phyloP scores from a whole-genome alignment of 2,888 invertebrate genomes.

The Parochlus steinenii region DNA sequence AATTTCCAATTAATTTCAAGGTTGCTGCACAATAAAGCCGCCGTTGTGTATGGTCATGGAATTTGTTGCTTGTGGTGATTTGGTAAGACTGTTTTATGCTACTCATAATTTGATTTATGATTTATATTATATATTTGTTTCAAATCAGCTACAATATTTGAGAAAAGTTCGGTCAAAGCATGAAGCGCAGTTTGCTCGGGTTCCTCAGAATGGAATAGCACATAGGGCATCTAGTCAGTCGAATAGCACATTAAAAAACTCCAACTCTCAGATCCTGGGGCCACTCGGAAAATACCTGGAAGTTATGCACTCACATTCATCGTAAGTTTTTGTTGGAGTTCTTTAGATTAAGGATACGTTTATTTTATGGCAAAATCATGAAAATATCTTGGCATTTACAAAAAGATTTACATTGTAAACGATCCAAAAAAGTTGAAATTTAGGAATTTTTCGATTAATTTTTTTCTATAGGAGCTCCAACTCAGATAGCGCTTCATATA shows the following conservation, averaged over 20 bases:
- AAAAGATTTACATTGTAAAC: background rate
- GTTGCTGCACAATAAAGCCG: constrained; percentile 50
- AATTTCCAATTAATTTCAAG: too few species aligned
- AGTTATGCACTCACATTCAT: constrained; percentile 19
- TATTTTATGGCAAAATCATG: background rate
- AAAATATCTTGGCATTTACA: background rate
- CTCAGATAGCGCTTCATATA: constrained; percentile 35
- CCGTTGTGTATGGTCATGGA: constrained; percentile 64
- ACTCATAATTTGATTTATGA: constrained; percentile 1
- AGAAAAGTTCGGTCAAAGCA: constrained; percentile 15
- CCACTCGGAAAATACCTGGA: constrained; percentile 24
- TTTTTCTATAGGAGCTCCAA: constrained; percentile 14
- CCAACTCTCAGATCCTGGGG: constrained; percentile 8
- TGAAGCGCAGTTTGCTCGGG: constrained; percentile 8
- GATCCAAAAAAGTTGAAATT: background rate
- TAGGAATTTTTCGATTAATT: background rate
- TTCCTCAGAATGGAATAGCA: background rate
- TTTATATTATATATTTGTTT: background rate
- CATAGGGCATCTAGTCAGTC: too few species aligned
- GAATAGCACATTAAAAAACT: background rate
- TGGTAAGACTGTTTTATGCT: constrained; percentile 30
- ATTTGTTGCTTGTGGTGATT: constrained; percentile 60
- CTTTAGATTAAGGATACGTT: background rate
- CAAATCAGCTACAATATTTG: constrained; percentile 15
- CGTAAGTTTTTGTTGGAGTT: too few species aligned